Percentiles rank a stretch among this genome's conserved stretches.
phyloP scores from a whole-genome alignment of 2,888 invertebrate genomes.

The Neelides folsomi region DNA sequence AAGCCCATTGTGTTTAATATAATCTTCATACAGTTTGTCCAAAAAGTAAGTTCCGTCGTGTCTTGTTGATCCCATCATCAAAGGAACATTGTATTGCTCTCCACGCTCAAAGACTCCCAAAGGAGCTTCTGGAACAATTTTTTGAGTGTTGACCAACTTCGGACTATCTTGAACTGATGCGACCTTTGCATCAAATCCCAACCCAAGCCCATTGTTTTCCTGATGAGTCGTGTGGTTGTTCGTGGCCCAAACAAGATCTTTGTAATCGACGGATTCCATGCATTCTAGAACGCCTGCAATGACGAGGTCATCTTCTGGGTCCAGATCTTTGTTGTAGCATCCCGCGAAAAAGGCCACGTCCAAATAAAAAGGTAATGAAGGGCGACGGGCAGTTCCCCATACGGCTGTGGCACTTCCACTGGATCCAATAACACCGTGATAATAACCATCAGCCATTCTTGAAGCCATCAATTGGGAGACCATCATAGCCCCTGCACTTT shows the following conservation, averaged over 20 bases:
- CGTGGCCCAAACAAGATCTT: conserved; percentile 9
- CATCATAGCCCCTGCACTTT: background rate
- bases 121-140: conserved; percentile 23
- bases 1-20: conserved; percentile 15
- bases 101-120: conserved; percentile 16
- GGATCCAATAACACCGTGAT: conserved; percentile 27
- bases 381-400: background rate
- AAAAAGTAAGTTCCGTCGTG: conserved; percentile 34
- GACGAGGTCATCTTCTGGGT: background rate
- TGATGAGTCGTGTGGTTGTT: conserved; percentile 13
- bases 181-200: conserved; percentile 7
- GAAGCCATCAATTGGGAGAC: conserved; percentile 20
- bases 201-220: conserved; percentile 22
- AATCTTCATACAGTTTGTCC: conserved; percentile 24
- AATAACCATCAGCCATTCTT: conserved; percentile 10
- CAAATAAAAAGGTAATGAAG: conserved; percentile 5
- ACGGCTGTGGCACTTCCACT: no score
- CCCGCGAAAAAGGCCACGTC: conserved; percentile 12
- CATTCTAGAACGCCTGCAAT: conserved; percentile 9
- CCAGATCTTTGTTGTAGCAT: conserved; percentile 11
- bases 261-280: conserved; percentile 12
- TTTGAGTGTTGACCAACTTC: background rate
- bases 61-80: conserved; percentile 32
- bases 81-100: conserved; percentile 25
- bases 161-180: no score